Evolutionary conservation across 2,888 invertebrate species (phyloP), one percentile per base, ranked within the genome.

Genomic region (Hydroisotoma schaefferi): DNA sequence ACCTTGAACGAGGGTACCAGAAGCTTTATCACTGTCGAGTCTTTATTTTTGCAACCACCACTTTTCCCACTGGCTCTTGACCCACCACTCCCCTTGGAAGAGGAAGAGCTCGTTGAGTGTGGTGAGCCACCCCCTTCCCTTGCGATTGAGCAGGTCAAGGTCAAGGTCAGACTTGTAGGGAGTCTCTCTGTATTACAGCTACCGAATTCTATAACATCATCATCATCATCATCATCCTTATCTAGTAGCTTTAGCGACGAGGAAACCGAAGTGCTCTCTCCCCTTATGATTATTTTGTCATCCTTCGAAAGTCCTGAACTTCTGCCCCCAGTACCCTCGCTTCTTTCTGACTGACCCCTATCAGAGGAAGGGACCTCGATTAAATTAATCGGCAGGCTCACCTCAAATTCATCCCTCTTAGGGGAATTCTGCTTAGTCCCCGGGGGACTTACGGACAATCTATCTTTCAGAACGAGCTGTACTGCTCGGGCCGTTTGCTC

Each of bases 11-110:
- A 26, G 22, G 67, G 67, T 25, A 67, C 63, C 57, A 61, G 61
- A 58, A 67, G 58, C 57, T 67, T 67, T 57, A 67, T 67, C 59
- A 67, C 59, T 27, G 67, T 59, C 46, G 55, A 60, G 47, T 54
- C 60, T 52, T 65, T 62, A 46, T 53, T 57, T 53, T 57, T 57
- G 47, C 38, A 52, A 22, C 44, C 44, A 22, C 25, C 5, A 15
- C 3, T 26, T 22, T 23, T 23, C 6, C 20, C 20, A 22, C 28
- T 54, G 18, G 2, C 22, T 22, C 20, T 26, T 10, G 4, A 12
- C 2, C 2, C 4, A 12, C 4, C 12, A n/a, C 18, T 25, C 10
- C 46, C 29, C 28, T 18, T 26, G 3, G 47, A 47, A 4, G 56
- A 29, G 15, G 48, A 33, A 15, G 56, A 47, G 15, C 47, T 25